Base-by-base conservation (phyloP, 2,113 vertebrate species). In the Platysteira castanea region DNA sequence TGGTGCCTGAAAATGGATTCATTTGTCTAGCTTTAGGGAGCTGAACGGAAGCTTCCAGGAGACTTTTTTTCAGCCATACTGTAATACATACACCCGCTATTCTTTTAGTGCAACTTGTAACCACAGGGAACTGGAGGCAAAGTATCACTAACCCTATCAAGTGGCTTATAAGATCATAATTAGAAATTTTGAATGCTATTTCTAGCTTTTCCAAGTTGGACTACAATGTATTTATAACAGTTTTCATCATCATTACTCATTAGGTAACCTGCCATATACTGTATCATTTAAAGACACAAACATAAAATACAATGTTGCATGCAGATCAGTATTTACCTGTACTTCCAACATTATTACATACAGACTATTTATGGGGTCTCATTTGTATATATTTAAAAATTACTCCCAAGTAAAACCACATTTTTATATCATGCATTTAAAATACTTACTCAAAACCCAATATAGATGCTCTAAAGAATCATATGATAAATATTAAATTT, bases 151-250 rank as follows among this genome's bases (percentile, higher is more conserved):
- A 68, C 69, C 42, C 78, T 96, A 94, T 94, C 90, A 94, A 85
- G 80, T 93, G 76, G 76, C 73, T 89, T 86, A 41, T 69, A 94
- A 63, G 46, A 79, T 78, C 86, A 74, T 87, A 91, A 96, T 94
- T 95, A 96, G 41, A 97, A 79, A 90, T 83, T 86, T 81, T 20
- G 17, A 80, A 78, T 93, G 53, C 61, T 96, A 87, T 96, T 97
- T 95, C 78, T 93, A 91, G 82, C 70, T 85, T 82, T 70, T 79
- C 47, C 18, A 53, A 80, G 93, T 93, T 96, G 75, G 42, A 95
- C 67, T 92, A 75, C 39, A 77, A 67, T 56, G 41, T 97, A 96
- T 95, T 97, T 97, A 85, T 91, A 96, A 96, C 93, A 84, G n/a
- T 46, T 97, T 95, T 95, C 65, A 84, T 97, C 96, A 93, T 94